Evolutionary conservation across 1,140 invertebrate genomes (phyloP), one percentile per base, ranked within the genome.

Genomic region (Manduca sexta): DNA sequence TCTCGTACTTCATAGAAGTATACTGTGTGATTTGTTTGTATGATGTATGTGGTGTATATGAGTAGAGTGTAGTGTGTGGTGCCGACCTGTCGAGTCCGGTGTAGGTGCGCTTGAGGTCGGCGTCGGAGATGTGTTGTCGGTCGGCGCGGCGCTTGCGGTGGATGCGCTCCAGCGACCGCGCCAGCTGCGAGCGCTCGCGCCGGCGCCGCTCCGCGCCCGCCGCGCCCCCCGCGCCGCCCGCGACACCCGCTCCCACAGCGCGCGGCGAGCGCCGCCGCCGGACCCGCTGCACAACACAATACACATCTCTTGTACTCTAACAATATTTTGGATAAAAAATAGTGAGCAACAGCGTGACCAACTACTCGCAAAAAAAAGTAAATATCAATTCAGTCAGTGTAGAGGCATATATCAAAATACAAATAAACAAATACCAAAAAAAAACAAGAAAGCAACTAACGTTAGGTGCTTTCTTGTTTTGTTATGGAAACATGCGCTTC

Each of bases 71-170:
- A 15, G 21, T 0, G 1, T 26, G 8, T 40, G 5, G 8, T 7
- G 17, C 48, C n/a, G n/a, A 86, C 81, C 81, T 86, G 66, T 91
- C 90, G 26, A 91, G 66, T 0, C 90, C 90, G 3, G 89, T 90
- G 74, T 91, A 91, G 0, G 90, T 90, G 40, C 84, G 75, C 38
- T 85, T 87, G n/a, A 91, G 86, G 39, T 89, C 88, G 35, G 85
- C 84, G 31, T 88, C 86, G 17, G 69, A 56, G 33, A 68, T 53
- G n/a, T 60, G 63, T 21, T 78, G 73, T 8, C 71, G 56, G 14
- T 72, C 73, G 6, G 69, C 63, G 18, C 75, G 71, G 10, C 77
- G 58, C 69, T 82, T 78, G 63, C 84, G 77, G 58, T 86, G 79
- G 43, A 86, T 85, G 16, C 84, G 64, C 66, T 85, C 84, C n/a